Evolutionary conservation across 2,113 vertebrate genomes (phyloP).

Genomic region (Percina caprodes): DNA sequence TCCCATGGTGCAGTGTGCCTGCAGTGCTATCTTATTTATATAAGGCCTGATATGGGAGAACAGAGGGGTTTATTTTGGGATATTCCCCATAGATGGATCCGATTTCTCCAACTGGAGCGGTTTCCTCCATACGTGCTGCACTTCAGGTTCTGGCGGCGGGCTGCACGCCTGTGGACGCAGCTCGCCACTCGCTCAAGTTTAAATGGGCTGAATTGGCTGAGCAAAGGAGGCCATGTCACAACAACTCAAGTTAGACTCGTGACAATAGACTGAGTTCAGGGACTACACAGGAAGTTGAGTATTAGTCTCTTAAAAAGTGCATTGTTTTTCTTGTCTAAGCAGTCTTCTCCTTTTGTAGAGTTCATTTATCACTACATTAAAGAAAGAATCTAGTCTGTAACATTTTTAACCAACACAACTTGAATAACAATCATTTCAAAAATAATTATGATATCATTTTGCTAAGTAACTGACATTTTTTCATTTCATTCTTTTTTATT

Average conservation of each 20-base stretch:
- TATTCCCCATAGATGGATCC: slow-evolving; percentile 87
- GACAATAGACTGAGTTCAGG: slow-evolving; percentile 62
- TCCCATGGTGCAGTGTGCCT: slow-evolving; percentile 86
- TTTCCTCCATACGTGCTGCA: slow-evolving; percentile 85
- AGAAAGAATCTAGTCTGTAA: neutral
- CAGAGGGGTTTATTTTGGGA: slow-evolving; percentile 88
- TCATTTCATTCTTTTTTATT: neutral
- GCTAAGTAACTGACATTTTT: slow-evolving; percentile 7
- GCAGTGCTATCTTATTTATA: slow-evolving; percentile 88
- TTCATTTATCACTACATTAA: neutral
- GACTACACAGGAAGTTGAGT: slow-evolving; percentile 70
- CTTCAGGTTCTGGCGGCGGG: slow-evolving; percentile 73
- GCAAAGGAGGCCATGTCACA: slow-evolving; percentile 49
- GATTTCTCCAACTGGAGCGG: slow-evolving; percentile 79
- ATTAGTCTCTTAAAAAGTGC: slow-evolving; percentile 63
- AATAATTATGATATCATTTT: neutral
- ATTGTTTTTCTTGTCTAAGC: slow-evolving; percentile 56
- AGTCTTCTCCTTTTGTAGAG: neutral
- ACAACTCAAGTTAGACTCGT: slow-evolving; percentile 37
- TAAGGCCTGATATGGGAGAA: slow-evolving; percentile 87
- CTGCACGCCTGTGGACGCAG: slow-evolving; percentile 43
- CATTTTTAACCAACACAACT: neutral
- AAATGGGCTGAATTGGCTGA: slow-evolving; percentile 43
- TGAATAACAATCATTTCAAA: neutral
- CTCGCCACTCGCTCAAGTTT: slow-evolving; percentile 54